Evolutionary conservation across 2,888 invertebrate species (phyloP), one percentile per base, ranked within the genome.

Genomic region (Platycheirus albimanus): DNA sequence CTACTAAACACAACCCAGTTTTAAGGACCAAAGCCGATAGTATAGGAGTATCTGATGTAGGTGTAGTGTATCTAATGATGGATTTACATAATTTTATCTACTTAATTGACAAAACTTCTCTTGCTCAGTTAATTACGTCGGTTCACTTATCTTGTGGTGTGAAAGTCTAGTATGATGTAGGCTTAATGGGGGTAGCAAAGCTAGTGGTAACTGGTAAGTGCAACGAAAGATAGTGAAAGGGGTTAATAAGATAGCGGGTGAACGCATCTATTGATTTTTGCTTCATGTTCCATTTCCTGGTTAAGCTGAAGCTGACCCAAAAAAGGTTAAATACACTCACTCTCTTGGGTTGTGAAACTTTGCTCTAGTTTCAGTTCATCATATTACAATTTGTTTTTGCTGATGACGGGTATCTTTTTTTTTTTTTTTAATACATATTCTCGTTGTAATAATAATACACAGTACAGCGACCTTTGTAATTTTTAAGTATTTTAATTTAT

Each of bases 231-330:
- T 15, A 49, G 47, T n/a, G n/a, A 67, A 79, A 52, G 24, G 38
- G 69, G 69, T 70, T 76, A 76, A 80, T 76, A 76, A 76, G 80
- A 70, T 80, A 76, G 76, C 51, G 70, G 69, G 64, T 70, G 80
- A 45, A 76, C 80, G 76, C 76, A 80, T 76, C 58, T 80, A 80
- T 80, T 76, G 80, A 80, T 80, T 80, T 78, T 64, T 58, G 64
- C 36, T 41, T 58, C 15, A 43, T 76, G 76, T 51, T 70, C 70
- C 13, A 75, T 70, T 76, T 80, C 75, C 79, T 79, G 61, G 52
- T 54, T 63, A 24, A 47, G 38, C 52, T 74, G 17, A 17, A 33
- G 38, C 33, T 69, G 75, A 74, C 79, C 79, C 45, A 74, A 74
- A 79, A 79, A 69, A 8, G 7, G 19, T 1, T 17, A 41, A 56